phyloP scores from a whole-genome alignment of 2,797 vertebrate genomes.

The Rhinatrema bivittatum region DNA sequence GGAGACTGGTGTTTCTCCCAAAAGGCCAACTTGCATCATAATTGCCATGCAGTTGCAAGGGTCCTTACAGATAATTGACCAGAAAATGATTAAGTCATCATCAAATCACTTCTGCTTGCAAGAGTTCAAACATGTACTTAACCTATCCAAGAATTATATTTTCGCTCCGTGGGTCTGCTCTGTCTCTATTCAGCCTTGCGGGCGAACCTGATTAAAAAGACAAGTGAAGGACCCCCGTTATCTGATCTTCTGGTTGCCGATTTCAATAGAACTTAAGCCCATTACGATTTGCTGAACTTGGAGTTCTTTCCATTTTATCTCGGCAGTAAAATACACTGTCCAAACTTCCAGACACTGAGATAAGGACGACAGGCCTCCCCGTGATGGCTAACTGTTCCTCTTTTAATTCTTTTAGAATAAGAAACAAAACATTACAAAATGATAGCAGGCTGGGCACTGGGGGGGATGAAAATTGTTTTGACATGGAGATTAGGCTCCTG shows the following conservation, averaged over 20 bases:
- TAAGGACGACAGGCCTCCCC: conserved; percentile 80
- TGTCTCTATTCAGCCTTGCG: conserved; percentile 75
- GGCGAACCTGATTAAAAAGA: conserved; percentile 80
- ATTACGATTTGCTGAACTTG: conserved; percentile 88
- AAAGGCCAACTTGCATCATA: conserved; percentile 78
- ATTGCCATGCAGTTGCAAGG: conserved; percentile 76
- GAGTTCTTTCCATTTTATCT: conserved; percentile 80
- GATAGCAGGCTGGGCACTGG: conserved; percentile 91
- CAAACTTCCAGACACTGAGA: conserved; percentile 89
- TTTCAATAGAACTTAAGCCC: conserved; percentile 94
- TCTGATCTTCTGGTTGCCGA: conserved; percentile 88
- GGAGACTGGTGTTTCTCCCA: conserved; percentile 73
- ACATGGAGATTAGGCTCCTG: conserved; percentile 95
- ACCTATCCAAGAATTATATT: conserved; percentile 98
- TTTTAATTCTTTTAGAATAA: conserved; percentile 91
- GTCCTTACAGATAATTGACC: conserved; percentile 96
- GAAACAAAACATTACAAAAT: conserved; percentile 97
- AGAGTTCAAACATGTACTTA: conserved; percentile 99
- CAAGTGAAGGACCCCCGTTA: conserved; percentile 77
- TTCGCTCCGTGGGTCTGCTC: conserved; percentile 74
- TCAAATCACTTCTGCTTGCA: conserved; percentile 90
- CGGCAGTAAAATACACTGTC: conserved; percentile 88
- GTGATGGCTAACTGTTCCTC: conserved; percentile 79
- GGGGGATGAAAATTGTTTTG: conserved; percentile 97
- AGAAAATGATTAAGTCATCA: conserved; percentile 99